Evolutionary conservation across 1,140 invertebrate species (phyloP), one percentile per base, ranked within the genome.

Genomic region (Theocolax elegans): DNA sequence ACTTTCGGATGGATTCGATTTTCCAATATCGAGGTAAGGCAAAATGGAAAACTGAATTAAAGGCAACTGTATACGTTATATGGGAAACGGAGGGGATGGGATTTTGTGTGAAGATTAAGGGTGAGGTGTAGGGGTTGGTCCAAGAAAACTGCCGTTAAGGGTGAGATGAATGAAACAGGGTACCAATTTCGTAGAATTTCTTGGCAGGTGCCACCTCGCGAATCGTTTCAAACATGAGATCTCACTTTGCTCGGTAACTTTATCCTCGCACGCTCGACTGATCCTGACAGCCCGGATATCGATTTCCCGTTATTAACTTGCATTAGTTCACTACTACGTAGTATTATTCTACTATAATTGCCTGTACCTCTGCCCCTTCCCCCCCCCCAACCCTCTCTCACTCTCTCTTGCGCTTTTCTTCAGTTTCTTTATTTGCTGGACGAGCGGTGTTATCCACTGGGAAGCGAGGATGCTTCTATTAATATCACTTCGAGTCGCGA

Each of bases 131-230:
- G 51, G 6, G 15, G 19, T 12, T 9, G 40, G 2, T 4, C 13
- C 6, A 7, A 12, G 35, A 46, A 21, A 40, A 42, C 68, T 54
- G n/a, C n/a, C n/a, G n/a, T n/a, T n/a, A n/a, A n/a, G n/a, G n/a
- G n/a, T 1, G 21, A n/a, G 53, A 23, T n/a, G 56, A 23, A 67
- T 23, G 70, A 35, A 27, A 23, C 15, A 40, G 48, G 12, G 29
- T 12, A 54, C 67, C 53, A 68, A 38, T 53, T 65, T 63, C 6
- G 42, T 48, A 59, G 48, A 23, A 73, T 48, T 51, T 75, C 72
- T 71, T 48, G 72, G 17, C 71, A 67, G 51, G 64, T 67, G 64
- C 40, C 42, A 23, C 35, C 25, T 25, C 12, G 49, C 29, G 63
- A 49, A 58, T 60, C 63, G 49, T 35, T 53, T 51, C 21, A 51